Base-by-base conservation (phyloP, 2,797 vertebrate genomes). In the Prunella strophiata region DNA sequence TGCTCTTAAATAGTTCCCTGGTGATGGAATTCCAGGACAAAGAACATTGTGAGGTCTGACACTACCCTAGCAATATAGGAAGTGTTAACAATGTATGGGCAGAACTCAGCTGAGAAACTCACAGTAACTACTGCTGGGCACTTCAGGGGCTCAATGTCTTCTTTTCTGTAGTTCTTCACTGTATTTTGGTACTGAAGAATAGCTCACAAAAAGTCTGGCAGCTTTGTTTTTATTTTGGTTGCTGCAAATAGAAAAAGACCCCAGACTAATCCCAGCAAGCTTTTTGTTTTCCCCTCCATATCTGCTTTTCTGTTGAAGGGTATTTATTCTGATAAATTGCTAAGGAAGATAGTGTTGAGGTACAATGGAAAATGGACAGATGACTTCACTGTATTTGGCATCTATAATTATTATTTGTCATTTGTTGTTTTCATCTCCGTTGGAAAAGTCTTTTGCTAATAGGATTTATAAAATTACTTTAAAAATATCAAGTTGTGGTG, bases 1-100 rank as follows among this genome's bases (percentile, higher is more conserved):
- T 88, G 52, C 22, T 75, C 55, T 85, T 63, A 71, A 84, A 65
- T 15, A 67, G 13, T 77, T 23, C 14, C 45, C n/a, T 73, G 21
- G 40, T 89, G 72, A 65, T 34, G 84, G 23, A 79, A 74, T n/a
- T n/a, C 79, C 7, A 45, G 50, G 11, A 52, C 18, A 52, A 38
- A 67, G 21, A 42, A 34, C 51, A 40, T 42, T 66, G 47, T 78
- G 61, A 84, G 25, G 25, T 75, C 59, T 75, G 40, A 51, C 36
- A 55, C 34, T 72, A 51, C 26, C 22, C 7, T 45, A 77, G 11
- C 26, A 71, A 62, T 51, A 27, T 30, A 67, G 57, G 21, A 19
- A 22, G 21, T 47, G 14, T 7, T 67, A 50, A 12, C 8, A 7
- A 23, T 45, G 5, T 17, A n/a, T 0, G 1, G 16, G 20, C 11